Evolutionary conservation across 2,113 vertebrate species (phyloP).

Genomic region (Daubentonia madagascariensis): DNA sequence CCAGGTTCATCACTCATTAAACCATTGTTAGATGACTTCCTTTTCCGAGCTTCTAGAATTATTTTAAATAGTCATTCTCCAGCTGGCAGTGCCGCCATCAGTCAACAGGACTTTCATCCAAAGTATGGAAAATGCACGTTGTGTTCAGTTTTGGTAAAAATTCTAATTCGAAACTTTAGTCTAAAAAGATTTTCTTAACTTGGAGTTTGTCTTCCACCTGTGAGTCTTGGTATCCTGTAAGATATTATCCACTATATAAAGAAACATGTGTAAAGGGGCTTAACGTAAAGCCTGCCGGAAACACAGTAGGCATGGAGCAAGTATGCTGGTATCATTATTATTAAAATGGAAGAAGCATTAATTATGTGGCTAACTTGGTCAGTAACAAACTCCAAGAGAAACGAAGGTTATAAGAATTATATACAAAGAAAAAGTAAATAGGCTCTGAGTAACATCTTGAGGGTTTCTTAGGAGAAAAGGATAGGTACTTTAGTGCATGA

Average conservation of each 20-base stretch:
- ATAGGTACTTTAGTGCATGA: not conserved
- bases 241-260: not conserved
- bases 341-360: not conserved
- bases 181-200: slow-evolving; percentile 56
- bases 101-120: slow-evolving; percentile 97
- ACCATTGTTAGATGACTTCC: slow-evolving; percentile 97
- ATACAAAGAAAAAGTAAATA: not conserved
- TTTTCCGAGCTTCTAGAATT: slow-evolving; percentile 98
- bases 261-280: slow-evolving; percentile 10
- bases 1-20: slow-evolving; percentile 97
- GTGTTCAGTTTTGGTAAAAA: slow-evolving; percentile 80
- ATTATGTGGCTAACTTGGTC: not conserved
- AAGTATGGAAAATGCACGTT: slow-evolving; percentile 89
- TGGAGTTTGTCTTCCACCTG: slow-evolving; percentile 44
- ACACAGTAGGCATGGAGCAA: not conserved
- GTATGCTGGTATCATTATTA: not conserved
- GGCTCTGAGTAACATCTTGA: not conserved
- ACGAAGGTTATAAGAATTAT: not conserved
- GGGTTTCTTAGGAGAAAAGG: not conserved
- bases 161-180: slow-evolving; percentile 73
- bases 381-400: not conserved
- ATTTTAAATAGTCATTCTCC: slow-evolving; percentile 97
- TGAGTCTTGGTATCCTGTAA: slow-evolving; percentile 55
- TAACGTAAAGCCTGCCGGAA: not conserved
- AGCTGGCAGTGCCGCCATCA: slow-evolving; percentile 91